Evolutionary conservation across 2,888 invertebrate genomes (phyloP), one percentile per base, ranked within the genome.

Genomic region (Caprella mutica): DNA sequence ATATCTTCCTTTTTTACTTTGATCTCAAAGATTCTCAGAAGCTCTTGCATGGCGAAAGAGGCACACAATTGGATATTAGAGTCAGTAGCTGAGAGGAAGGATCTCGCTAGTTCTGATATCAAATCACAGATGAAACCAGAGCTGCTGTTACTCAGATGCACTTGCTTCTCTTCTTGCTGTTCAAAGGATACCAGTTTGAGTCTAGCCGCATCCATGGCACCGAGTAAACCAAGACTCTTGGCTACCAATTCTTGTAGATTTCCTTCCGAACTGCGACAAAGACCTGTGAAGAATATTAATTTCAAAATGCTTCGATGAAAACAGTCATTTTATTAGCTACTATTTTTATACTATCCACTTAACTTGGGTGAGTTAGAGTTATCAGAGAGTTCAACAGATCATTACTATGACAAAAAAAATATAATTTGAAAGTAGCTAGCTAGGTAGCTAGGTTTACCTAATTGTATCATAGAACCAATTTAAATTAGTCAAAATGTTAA

Each of bases 41-140:
- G 39, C 26, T 64, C 64, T 60, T 64, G 65, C 59, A 65, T 55
- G 27, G 65, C 62, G 50, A 60, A 65, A 1, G 63, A 58, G 21
- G 65, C 62, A 56, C 63, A 65, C 8, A 61, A 61, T 48, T 65
- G 65, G 21, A 58, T 56, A 27, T 53, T 59, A 29, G 60, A 60
- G 55, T 63, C 61, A 6, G 58, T 55, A 23, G 65, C 65, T 8
- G 63, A 55, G 17, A 61, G 35, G 46, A 61, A 65, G 4, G 63
- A 60, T 40, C 63, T 24, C 2, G 58, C 58, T 23, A 65, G 50
- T 42, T 61, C 60, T 9, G 59, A 57, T 8, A 64, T 54, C 46
- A 65, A 46, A 46, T 57, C 52, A 5, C 51, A 35, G 30, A 63
- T 56, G 42, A 63, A 64, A 40, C 48, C 48, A 1, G 30, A 17